Percentiles rank a stretch among this genome's conserved stretches.
These are phyloP conservation scores for Heterodera filipjevi DNA, from an alignment of 2,888 invertebrate species.

Conservation along the genomic window DNA sequence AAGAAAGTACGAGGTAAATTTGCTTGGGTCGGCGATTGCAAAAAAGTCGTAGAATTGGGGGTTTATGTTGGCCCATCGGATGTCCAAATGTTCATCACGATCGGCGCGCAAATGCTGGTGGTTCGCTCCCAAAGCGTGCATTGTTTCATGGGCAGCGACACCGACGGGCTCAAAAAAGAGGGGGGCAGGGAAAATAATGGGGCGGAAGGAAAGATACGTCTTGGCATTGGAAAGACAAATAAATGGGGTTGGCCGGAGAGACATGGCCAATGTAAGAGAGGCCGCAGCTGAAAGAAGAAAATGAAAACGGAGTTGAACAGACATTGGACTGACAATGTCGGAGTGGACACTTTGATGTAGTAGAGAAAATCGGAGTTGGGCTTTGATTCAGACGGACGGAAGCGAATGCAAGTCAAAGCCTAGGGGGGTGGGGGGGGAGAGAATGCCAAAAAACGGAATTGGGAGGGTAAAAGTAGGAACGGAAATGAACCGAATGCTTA, in stretches of 20 bases:
- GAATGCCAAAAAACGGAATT: neutral
- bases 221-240: slow-evolving; percentile 60
- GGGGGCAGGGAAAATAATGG: neutral
- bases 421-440: neutral
- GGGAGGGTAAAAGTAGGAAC: no score
- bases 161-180: slow-evolving; percentile 45
- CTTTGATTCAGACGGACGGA: slow-evolving; percentile 45
- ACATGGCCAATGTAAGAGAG: slow-evolving; percentile 60
- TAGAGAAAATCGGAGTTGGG: slow-evolving; percentile 52
- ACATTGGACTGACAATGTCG: slow-evolving; percentile 48
- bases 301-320: neutral
- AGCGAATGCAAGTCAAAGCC: slow-evolving; percentile 52
- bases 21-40: slow-evolving; percentile 57
- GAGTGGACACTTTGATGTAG: slow-evolving; percentile 55
- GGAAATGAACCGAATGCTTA: no score
- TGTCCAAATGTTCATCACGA: slow-evolving; percentile 50
- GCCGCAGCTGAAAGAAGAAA: slow-evolving; percentile 57
- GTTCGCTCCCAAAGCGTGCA: slow-evolving; percentile 60
- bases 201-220: slow-evolving; percentile 46
- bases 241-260: slow-evolving; percentile 60
- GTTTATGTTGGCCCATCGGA: slow-evolving; percentile 62
- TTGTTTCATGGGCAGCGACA: slow-evolving; percentile 58
- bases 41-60: slow-evolving; percentile 63
- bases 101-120: slow-evolving; percentile 62
- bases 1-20: slow-evolving; percentile 51